phyloP scores from a whole-genome alignment of 2,113 vertebrate genomes.

The Centropus bengalensis region DNA sequence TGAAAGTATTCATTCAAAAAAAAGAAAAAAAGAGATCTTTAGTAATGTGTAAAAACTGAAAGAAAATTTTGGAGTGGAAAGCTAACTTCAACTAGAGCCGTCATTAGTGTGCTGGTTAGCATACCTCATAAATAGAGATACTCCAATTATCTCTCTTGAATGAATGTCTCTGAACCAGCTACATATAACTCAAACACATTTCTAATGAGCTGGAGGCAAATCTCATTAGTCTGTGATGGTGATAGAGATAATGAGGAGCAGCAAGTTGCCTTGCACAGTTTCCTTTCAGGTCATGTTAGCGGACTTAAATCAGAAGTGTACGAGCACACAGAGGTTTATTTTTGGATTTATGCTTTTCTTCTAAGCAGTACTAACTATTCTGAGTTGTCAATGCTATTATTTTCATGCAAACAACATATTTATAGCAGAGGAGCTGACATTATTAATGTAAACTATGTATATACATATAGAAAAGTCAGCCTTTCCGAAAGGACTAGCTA shows the following conservation, averaged over 20 bases:
- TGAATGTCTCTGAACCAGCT: neutral
- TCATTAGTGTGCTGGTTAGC: neutral
- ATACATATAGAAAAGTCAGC: neutral
- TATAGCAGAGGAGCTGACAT: neutral
- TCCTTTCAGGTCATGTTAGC: neutral
- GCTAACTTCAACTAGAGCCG: neutral
- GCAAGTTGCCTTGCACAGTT: neutral
- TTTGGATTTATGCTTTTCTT: neutral
- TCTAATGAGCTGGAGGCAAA: slow-evolving; percentile 46
- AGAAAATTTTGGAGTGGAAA: neutral
- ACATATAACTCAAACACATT: neutral
- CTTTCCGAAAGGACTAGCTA: neutral
- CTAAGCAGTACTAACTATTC: neutral
- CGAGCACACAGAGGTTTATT: neutral
- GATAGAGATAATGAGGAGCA: slow-evolving; percentile 33
- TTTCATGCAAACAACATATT: neutral
- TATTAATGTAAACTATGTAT: neutral
- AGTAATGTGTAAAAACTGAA: neutral
- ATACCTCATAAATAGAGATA: slow-evolving; percentile 4
- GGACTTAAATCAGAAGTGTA: neutral
- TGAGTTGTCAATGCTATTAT: neutral
- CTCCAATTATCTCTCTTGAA: slow-evolving; percentile 20
- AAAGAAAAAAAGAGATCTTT: neutral
- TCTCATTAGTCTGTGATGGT: slow-evolving; percentile 51
- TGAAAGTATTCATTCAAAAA: neutral